phyloP scores from a whole-genome alignment of 2,113 vertebrate species.

The Tylochromis polylepis region DNA sequence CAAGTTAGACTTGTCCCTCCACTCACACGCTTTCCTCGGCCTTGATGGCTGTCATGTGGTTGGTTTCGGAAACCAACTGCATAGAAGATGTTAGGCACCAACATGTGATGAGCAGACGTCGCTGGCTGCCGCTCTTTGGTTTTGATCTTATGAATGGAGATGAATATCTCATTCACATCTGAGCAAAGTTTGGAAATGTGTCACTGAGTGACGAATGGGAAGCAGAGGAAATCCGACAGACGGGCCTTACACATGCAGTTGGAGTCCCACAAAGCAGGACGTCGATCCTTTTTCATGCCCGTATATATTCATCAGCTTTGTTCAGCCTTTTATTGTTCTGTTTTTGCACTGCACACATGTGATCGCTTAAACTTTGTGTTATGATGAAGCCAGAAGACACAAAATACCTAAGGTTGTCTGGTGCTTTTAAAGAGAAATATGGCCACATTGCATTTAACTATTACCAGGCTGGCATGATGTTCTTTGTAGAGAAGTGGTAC shows the following conservation, averaged over 20 bases:
- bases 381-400: not conserved
- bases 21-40: not conserved
- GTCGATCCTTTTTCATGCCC: not conserved
- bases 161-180: slow-evolving; percentile 19
- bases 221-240: slow-evolving; percentile 45
- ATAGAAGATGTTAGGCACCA: slow-evolving; percentile 8
- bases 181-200: slow-evolving; percentile 19
- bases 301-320: not conserved
- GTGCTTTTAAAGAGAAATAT: not conserved
- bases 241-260: not conserved
- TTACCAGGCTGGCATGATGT: not conserved
- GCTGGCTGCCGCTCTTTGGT: not conserved
- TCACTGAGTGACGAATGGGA: slow-evolving; percentile 29
- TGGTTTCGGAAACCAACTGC: not conserved
- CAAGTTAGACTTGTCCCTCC: not conserved
- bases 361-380: not conserved
- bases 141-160: slow-evolving; percentile 45
- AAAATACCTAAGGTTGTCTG: not conserved
- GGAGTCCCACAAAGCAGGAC: slow-evolving; percentile 12
- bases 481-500: not conserved
- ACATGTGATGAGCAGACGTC: slow-evolving; percentile 55
- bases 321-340: not conserved
- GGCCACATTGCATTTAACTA: not conserved
- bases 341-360: not conserved
- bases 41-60: slow-evolving; percentile 2